Conservation (phyloP, 2,888 invertebrate species). For the Cataglyphis albicans region DNA sequence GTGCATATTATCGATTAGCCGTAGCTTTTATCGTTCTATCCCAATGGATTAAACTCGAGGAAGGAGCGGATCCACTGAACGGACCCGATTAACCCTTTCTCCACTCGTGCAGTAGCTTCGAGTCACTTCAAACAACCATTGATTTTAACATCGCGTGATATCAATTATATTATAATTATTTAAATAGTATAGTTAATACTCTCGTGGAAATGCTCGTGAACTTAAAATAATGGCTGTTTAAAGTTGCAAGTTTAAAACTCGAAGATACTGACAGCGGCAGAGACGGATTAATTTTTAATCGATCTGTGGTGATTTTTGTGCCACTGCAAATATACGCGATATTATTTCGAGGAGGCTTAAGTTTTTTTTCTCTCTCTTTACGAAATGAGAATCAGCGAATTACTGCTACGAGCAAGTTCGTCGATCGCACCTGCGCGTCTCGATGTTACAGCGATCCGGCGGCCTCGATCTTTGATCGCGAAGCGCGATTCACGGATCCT, state of each 20-base stretch:
- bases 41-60: background rate
- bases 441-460: background rate
- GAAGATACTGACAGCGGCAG: background rate
- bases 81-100: background rate
- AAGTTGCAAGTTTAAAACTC: background rate
- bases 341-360: background rate
- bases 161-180: background rate
- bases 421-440: slow-evolving; percentile 38
- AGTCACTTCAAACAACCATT: background rate
- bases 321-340: background rate
- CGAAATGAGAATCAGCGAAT: background rate
- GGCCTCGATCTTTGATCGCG: slow-evolving; percentile 22
- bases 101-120: background rate
- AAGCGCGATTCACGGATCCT: slow-evolving; percentile 15
- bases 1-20: slow-evolving; percentile 26
- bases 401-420: background rate
- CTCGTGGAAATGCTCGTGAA: background rate
- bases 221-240: background rate
- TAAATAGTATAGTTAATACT: background rate
- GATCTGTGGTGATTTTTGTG: background rate
- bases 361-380: background rate
- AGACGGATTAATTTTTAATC: background rate
- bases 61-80: background rate
- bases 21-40: slow-evolving; percentile 17
- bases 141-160: background rate